A percentile compares a stretch with the other conserved stretches of the same genome.
phyloP scores from a whole-genome alignment of 2,113 vertebrate genomes.

The Cochlearius cochlearius region DNA sequence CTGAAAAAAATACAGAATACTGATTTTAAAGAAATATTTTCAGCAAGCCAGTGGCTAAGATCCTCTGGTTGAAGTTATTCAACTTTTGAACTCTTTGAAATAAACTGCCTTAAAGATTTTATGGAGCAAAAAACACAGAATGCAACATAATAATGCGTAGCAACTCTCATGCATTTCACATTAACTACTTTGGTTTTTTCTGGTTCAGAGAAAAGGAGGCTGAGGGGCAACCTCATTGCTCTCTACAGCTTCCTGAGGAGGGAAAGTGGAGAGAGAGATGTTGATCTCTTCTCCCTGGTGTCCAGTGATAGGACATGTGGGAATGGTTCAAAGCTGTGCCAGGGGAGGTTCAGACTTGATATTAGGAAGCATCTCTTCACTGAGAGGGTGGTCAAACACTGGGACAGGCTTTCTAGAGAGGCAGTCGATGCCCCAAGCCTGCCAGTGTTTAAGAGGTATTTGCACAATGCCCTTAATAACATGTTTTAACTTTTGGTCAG shows the following conservation, averaged over 20 bases:
- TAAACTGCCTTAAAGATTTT: not conserved
- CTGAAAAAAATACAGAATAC: not conserved
- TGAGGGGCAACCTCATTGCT: not conserved
- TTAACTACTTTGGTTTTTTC: not conserved
- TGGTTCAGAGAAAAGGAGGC: not conserved
- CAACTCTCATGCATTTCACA: not conserved
- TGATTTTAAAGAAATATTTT: not conserved
- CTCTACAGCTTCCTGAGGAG: not conserved
- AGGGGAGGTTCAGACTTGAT: not conserved
- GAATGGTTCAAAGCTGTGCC: not conserved
- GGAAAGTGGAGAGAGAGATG: not conserved
- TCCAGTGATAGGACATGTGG: accelerated
- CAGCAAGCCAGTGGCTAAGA: not conserved
- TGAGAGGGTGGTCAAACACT: not conserved
- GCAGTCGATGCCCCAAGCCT: not conserved
- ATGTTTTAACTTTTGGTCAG: not conserved
- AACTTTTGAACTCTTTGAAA: not conserved
- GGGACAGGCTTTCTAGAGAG: not conserved
- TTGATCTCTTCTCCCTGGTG: not conserved
- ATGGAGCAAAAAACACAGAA: not conserved
- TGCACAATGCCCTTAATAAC: not conserved
- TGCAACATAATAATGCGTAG: not conserved
- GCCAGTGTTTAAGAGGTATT: not conserved
- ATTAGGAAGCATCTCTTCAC: not conserved
- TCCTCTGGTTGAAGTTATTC: not conserved